Evolutionary conservation across 2,113 vertebrate genomes (phyloP), one percentile per base, ranked within the genome.

Genomic region (Numenius arquata): DNA sequence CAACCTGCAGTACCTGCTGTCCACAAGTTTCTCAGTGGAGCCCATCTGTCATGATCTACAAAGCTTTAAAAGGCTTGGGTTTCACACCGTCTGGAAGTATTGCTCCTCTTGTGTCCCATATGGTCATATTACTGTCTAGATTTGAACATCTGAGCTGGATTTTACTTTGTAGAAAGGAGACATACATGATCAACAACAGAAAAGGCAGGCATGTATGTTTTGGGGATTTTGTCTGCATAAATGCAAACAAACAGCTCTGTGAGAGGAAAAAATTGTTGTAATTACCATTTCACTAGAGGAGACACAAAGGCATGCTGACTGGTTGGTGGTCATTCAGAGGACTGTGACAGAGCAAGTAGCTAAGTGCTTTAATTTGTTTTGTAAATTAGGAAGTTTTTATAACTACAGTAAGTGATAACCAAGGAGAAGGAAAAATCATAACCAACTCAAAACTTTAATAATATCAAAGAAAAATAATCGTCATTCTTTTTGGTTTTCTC

Each of bases 391-490:
- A 56, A 21, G 7, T 18, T 79, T 95, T 65, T 76, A 11, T 58
- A 79, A 62, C 12, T 70, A 6, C 6, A 34, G 17, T 41, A 91
- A 85, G 8, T 32, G 17, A 65, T 27, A 74, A 77, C 15, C 30
- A 65, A 53, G 84, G 81, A 77, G 71, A 84, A 84, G 12, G 3
- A 70, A 45, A 79, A 61, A 34, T 38, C 30, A n/a, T 53, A 72
- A 18, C 30, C 11, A 61, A 10, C 34, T 70, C 48, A 73, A 85
- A 91, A 65, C 8, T 76, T 93, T 23, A 62, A 79, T 72, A 76
- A 41, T 52, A 20, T 34, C 0, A 7, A 43, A 52, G 47, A 85
- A 85, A 92, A 85, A 26, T 34, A 8, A 58, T 66, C 0, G 0
- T 15, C 2, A 9, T 58, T 76, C 9, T 21, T 68, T 70, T 47